Evolutionary conservation across 2,888 invertebrate species (phyloP).

Genomic region (Agrypnus murinus): DNA sequence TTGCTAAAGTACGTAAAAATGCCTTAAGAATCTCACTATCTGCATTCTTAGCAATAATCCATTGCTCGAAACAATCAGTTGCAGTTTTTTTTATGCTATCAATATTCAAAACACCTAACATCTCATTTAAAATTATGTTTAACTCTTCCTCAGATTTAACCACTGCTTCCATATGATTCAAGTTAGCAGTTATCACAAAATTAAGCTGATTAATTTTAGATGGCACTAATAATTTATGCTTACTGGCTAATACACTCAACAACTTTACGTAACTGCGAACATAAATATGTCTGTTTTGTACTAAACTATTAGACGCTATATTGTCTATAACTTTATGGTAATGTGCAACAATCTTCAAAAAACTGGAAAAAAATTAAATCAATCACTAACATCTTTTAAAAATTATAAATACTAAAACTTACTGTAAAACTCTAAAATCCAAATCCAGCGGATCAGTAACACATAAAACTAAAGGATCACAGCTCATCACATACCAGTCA

Average conservation of each 20-base stretch:
- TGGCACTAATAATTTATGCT: constrained; percentile 72
- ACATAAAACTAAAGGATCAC: constrained; percentile 81
- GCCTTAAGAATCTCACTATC: constrained; percentile 72
- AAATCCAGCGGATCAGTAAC: constrained; percentile 73
- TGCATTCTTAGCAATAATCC: constrained; percentile 72
- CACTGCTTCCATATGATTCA: constrained; percentile 73
- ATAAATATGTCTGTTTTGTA: constrained; percentile 76
- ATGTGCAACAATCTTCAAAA: constrained; percentile 77
- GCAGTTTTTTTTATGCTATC: constrained; percentile 63
- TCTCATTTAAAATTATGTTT: constrained; percentile 72
- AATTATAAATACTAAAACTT: constrained; percentile 56
- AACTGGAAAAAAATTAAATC: constrained; percentile 70
- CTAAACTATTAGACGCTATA: constrained; percentile 69
- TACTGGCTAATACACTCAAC: constrained; percentile 73
- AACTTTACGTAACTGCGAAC: constrained; percentile 77
- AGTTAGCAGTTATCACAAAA: constrained; percentile 71
- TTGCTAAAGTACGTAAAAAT: constrained; percentile 71
- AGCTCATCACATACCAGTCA: constrained; percentile 84
- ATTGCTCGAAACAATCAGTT: constrained; percentile 68
- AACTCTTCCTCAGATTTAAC: constrained; percentile 71
- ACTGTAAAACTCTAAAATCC: constrained; percentile 77
- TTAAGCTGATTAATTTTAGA: constrained; percentile 72
- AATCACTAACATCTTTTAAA: background rate
- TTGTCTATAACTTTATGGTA: constrained; percentile 71
- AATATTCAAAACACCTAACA: constrained; percentile 69